These are phyloP conservation scores for Cacajao melanocephalus DNA, from an alignment of 2,797 vertebrate species.

Conservation along the genomic window DNA sequence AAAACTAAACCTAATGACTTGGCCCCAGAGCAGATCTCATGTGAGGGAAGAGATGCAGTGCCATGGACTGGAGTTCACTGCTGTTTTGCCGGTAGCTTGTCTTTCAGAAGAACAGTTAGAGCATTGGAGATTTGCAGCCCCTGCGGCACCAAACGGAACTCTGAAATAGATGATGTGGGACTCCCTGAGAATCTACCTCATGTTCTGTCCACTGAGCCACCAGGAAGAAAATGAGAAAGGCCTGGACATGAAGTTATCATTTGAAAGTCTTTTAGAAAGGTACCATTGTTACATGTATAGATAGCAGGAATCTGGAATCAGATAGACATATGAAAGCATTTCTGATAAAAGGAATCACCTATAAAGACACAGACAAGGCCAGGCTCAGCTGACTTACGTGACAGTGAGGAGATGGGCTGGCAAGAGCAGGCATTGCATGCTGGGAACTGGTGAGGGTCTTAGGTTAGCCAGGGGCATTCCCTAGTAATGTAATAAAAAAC, in stretches of 20 bases:
- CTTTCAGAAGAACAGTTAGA: background rate
- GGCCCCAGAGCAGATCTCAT: background rate
- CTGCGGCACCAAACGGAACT: rapidly evolving
- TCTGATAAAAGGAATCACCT: background rate
- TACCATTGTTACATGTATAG: too few species aligned
- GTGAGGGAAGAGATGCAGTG: rapidly evolving
- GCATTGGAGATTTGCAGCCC: rapidly evolving
- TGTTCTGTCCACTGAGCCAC: background rate
- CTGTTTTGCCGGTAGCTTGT: too few species aligned
- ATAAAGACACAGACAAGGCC: background rate
- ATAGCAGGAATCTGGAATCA: background rate
- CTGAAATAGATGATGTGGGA: background rate
- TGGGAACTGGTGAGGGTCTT: too few species aligned
- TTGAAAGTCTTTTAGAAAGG: background rate
- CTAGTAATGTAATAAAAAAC: background rate
- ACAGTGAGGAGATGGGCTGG: background rate
- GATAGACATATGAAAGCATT: background rate
- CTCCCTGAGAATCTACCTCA: background rate
- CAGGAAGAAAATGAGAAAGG: background rate
- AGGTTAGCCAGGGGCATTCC: too few species aligned
- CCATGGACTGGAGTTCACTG: background rate
- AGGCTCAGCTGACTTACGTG: too few species aligned
- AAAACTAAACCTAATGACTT: background rate
- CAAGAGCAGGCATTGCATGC: rapidly evolving
- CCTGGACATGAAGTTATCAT: background rate